Evolutionary conservation across 2,797 vertebrate species (phyloP), one percentile per base, ranked within the genome.

Genomic region (Acridotheres tristis): DNA sequence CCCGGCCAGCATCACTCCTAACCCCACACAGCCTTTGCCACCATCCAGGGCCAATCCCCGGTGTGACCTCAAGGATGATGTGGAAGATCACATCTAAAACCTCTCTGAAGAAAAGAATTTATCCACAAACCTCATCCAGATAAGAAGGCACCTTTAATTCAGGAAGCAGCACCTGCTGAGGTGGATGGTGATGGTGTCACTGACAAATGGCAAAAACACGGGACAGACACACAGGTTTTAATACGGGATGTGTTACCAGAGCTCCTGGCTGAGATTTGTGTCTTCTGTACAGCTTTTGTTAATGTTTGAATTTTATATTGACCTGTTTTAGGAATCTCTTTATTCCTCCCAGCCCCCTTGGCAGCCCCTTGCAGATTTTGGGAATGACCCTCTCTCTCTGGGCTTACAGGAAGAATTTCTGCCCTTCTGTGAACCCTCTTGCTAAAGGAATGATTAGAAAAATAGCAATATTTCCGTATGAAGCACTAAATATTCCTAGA

Each of bases 21-120:
- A 4, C 17, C 34, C 29, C 58, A 16, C 29, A 38, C 9, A 38
- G 45, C 23, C 53, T 30, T 22, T 6, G 17, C 5, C 5, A 9
- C 38, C 29, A 3, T 1, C 25, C 50, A 12, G 34, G 58, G 22
- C 7, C 1, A 11, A 1, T 10, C 26, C 26, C 38, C 53, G 21
- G 38, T 14, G 11, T 9, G 40, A 26, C 61, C 26, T 20, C 30
- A 9, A 34, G 42, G 22, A 14, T 16, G 10, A 15, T 10, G 4
- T 10, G 26, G 20, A 19, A 18, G 9, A 9, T 40, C 13, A 36
- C n/a, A 9, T 32, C 30, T 8, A 40, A 74, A 40, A 27, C 15
- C 11, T 71, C n/a, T 8, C 29, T 26, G 16, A 45, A 50, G 47
- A 17, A 27, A 63, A 57, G 4, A 26, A 21, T 29, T 22, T 26